A percentile compares a stretch with the other conserved stretches of the same genome.
These are phyloP conservation scores for Stenopsyche tienmushanensis DNA, from an alignment of 1,140 invertebrate species.

Conservation along the genomic window DNA sequence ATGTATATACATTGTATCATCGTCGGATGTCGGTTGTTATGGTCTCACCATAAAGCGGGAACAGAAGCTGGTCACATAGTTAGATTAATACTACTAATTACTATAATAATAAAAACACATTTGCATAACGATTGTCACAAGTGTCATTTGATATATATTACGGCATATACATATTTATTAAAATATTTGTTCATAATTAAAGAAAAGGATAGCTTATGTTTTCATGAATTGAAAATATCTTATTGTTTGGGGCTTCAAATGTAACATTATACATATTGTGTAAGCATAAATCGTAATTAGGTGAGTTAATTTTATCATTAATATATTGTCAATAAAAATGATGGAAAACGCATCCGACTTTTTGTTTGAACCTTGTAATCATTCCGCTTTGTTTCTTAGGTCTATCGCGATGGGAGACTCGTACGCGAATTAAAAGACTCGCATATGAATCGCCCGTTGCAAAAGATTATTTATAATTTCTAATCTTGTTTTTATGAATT, in stretches of 20 bases:
- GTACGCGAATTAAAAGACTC: too few species aligned
- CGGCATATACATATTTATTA: background rate
- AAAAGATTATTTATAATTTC: too few species aligned
- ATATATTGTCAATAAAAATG: slow-evolving; percentile 42
- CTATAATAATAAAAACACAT: slow-evolving; percentile 19
- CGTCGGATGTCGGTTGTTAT: too few species aligned
- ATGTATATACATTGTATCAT: too few species aligned
- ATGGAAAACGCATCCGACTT: slow-evolving; percentile 23
- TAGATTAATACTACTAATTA: slow-evolving; percentile 20
- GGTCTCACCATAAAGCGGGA: too few species aligned
- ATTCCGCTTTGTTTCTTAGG: too few species aligned
- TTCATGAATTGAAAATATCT: slow-evolving; percentile 31
- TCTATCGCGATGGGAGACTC: too few species aligned
- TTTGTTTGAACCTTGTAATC: too few species aligned
- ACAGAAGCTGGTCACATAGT: slow-evolving; percentile 11
- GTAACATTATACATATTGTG: slow-evolving; percentile 38
- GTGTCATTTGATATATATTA: slow-evolving; percentile 28
- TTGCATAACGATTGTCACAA: slow-evolving; percentile 30
- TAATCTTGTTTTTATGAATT: too few species aligned
- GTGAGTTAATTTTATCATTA: slow-evolving; percentile 42
- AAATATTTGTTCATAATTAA: slow-evolving; percentile 18
- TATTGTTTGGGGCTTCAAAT: slow-evolving; percentile 36
- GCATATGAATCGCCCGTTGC: too few species aligned
- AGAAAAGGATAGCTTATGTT: slow-evolving; percentile 32
- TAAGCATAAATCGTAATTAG: slow-evolving; percentile 40